Evolutionary conservation across 2,888 invertebrate species (phyloP).

Genomic region (Pasiphila rectangulata): DNA sequence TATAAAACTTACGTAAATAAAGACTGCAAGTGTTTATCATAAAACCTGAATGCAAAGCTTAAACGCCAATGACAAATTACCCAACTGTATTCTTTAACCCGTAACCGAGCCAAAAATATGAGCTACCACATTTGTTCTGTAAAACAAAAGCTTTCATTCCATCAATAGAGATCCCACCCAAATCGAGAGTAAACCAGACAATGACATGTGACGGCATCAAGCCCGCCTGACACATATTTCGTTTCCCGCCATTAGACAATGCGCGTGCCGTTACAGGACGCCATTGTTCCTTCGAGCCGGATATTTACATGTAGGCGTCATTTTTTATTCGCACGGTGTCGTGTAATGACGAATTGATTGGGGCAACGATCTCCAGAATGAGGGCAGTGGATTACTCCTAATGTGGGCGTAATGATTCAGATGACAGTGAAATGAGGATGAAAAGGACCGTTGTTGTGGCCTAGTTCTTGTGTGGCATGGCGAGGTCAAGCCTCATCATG

Average conservation of each 20-base stretch:
- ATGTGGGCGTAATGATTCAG: conserved; percentile 74
- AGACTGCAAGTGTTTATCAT: no score
- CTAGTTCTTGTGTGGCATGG: conserved; percentile 45
- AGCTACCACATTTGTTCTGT: conserved; percentile 21
- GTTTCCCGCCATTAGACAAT: conserved; percentile 51
- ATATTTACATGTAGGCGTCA: conserved; percentile 63
- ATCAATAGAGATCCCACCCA: conserved; percentile 43
- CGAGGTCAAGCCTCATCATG: conserved; percentile 29
- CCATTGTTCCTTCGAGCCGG: conserved; percentile 69
- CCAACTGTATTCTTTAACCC: conserved; percentile 7
- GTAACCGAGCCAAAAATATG: neutral
- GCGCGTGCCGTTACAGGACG: conserved; percentile 59
- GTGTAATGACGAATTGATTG: conserved; percentile 76
- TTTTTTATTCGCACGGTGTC: conserved; percentile 66
- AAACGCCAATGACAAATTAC: conserved; percentile 11
- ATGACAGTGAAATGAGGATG: conserved; percentile 50
- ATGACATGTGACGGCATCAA: conserved; percentile 40
- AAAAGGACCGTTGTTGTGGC: conserved; percentile 61
- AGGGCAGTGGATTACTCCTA: conserved; percentile 57
- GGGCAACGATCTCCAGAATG: conserved; percentile 57
- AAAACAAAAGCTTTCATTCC: conserved; percentile 25
- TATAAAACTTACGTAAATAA: no score
- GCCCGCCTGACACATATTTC: conserved; percentile 44
- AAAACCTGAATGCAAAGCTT: no score
- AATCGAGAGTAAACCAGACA: conserved; percentile 48